phyloP scores from a whole-genome alignment of 92 coral and sea anemone genomes.

The Zoanthus solanderi region DNA sequence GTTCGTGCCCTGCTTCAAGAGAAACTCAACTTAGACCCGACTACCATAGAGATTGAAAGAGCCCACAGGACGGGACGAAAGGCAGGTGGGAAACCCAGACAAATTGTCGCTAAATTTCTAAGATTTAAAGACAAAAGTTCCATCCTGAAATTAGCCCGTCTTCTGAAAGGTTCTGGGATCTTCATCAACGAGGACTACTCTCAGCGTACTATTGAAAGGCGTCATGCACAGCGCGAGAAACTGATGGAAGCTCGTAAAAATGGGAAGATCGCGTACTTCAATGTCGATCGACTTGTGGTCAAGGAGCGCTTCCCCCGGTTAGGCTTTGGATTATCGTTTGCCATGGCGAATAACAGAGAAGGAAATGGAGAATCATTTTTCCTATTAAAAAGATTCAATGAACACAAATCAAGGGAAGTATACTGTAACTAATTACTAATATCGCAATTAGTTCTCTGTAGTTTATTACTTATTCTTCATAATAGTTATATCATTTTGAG shows the following conservation, averaged over 20 bases:
- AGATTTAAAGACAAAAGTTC: neutral
- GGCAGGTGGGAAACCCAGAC: neutral
- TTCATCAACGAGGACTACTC: slow-evolving; percentile 11
- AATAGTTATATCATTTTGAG: neutral
- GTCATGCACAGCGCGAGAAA: neutral
- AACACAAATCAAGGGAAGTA: too few relatives aligned
- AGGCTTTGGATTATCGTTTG: too few relatives aligned
- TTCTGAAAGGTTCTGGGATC: neutral
- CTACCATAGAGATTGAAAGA: slow-evolving; percentile 4
- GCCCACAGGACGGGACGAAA: slow-evolving; percentile 16
- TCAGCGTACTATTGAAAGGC: neutral
- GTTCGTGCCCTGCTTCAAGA: neutral
- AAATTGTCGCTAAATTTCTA: slow-evolving; percentile 1
- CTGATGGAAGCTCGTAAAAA: slow-evolving; percentile 2
- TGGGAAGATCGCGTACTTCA: neutral
- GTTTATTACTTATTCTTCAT: too few relatives aligned
- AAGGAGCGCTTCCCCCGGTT: too few relatives aligned
- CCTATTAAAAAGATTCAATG: too few relatives aligned
- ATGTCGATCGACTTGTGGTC: neutral
- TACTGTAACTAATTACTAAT: too few relatives aligned
- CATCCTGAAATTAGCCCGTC: slow-evolving; percentile 2
- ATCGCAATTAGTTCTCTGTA: too few relatives aligned
- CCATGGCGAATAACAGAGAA: too few relatives aligned
- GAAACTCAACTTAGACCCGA: neutral
- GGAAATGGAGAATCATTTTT: too few relatives aligned